Evolutionary conservation across 30 jellyfish, hydroid and myxozoan species (phyloP).

Genomic region (Aurelia sp.): DNA sequence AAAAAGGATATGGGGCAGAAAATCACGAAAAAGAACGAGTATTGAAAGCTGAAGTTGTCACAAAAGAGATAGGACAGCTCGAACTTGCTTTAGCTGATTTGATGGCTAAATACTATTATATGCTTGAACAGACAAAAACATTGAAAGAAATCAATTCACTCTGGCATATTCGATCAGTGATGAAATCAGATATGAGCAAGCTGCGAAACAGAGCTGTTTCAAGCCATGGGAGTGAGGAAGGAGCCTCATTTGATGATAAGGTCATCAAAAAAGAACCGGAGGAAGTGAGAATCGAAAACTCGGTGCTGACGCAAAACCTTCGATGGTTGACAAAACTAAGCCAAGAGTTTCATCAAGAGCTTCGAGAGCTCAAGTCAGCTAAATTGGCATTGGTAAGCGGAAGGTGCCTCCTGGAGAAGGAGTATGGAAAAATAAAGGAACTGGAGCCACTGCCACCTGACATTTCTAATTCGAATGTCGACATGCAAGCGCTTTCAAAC

Average conservation of each 20-base stretch:
- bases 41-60: constrained; percentile 63
- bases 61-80: constrained; percentile 68
- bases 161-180: constrained; percentile 66
- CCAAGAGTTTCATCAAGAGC: constrained; percentile 53
- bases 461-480: neutral
- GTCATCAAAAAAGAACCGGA: constrained; percentile 32
- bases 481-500: constrained; percentile 1
- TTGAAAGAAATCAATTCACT: constrained; percentile 57
- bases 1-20: constrained; percentile 53
- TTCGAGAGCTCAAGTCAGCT: constrained; percentile 47
- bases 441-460: constrained; percentile 15
- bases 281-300: constrained; percentile 33
- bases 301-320: constrained; percentile 27
- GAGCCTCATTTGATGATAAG: constrained; percentile 13
- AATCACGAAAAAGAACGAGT: constrained; percentile 51
- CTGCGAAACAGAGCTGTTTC: neutral
- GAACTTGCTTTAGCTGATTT: constrained; percentile 65
- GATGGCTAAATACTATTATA: constrained; percentile 53
- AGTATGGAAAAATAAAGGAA: constrained; percentile 13
- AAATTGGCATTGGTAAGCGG: constrained; percentile 36
- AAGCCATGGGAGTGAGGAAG: neutral
- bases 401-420: constrained; percentile 35
- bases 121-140: constrained; percentile 63
- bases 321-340: constrained; percentile 62
- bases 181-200: constrained; percentile 49